Conservation (phyloP, 2,797 vertebrate species). For the Miopithecus talapoin region DNA sequence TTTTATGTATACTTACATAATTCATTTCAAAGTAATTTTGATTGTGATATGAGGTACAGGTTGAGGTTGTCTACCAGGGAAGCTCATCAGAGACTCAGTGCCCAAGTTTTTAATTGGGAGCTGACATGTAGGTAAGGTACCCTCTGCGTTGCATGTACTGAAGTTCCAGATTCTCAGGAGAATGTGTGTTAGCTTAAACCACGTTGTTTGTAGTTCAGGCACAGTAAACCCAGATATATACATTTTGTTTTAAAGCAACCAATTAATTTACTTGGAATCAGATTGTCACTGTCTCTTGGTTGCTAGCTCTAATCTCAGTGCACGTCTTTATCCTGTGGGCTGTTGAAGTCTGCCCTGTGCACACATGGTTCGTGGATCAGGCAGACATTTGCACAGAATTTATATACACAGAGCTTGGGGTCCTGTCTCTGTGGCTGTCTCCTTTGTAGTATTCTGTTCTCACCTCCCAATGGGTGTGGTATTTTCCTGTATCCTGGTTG, state of each 20-base stretch:
- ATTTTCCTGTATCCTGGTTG: background rate
- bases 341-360: background rate
- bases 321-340: background rate
- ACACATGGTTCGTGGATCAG: background rate
- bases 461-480: background rate
- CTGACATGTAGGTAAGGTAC: background rate
- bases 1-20: background rate
- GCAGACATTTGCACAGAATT: background rate
- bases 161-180: background rate
- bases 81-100: background rate
- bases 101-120: background rate
- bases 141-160: background rate
- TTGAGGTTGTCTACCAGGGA: background rate
- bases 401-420: background rate
- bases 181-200: background rate
- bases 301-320: background rate
- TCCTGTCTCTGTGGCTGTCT: background rate
- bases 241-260: background rate
- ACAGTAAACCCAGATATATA: background rate
- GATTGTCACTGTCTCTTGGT: background rate
- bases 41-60: background rate
- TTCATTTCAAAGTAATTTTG: background rate
- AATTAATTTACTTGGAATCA: background rate
- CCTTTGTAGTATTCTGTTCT: background rate
- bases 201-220: background rate